Conservation (phyloP, 2,797 vertebrate species). For the Bothrops alternatus region DNA sequence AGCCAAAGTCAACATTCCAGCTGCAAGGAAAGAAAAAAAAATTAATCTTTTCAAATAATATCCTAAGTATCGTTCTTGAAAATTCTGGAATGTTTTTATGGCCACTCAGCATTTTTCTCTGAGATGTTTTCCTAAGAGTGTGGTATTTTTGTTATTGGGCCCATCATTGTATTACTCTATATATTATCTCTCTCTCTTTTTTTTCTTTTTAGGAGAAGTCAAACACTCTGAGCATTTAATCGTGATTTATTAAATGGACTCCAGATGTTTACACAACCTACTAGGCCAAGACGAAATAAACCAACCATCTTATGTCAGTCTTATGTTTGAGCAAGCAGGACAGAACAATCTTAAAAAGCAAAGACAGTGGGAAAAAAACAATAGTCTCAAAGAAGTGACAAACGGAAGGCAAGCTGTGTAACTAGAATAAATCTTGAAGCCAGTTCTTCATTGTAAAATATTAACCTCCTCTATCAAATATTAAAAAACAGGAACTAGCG, state of each 20-base stretch:
- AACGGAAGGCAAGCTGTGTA: not conserved
- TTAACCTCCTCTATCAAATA: not conserved
- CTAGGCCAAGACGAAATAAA: not conserved
- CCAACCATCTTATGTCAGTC: not conserved
- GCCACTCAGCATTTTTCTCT: not conserved
- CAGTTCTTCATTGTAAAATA: not conserved
- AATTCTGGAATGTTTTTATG: not conserved
- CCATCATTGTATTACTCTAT: not conserved
- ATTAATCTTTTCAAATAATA: not conserved
- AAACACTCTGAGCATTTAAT: not conserved
- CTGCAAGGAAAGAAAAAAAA: not conserved
- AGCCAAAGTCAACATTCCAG: not conserved
- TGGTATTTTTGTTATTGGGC: not conserved
- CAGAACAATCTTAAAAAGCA: not conserved
- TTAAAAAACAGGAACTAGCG: not conserved
- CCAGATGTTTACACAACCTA: not conserved
- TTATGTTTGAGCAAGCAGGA: not conserved
- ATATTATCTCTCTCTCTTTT: not conserved
- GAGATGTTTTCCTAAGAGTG: not conserved
- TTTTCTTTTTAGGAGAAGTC: not conserved
- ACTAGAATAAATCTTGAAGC: not conserved
- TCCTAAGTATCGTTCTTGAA: not conserved
- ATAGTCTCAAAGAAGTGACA: not conserved
- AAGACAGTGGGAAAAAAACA: not conserved
- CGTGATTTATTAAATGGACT: not conserved